These are phyloP conservation scores for Etia nguti DNA, from an alignment of 2,113 vertebrate species.

Conservation along the genomic window DNA sequence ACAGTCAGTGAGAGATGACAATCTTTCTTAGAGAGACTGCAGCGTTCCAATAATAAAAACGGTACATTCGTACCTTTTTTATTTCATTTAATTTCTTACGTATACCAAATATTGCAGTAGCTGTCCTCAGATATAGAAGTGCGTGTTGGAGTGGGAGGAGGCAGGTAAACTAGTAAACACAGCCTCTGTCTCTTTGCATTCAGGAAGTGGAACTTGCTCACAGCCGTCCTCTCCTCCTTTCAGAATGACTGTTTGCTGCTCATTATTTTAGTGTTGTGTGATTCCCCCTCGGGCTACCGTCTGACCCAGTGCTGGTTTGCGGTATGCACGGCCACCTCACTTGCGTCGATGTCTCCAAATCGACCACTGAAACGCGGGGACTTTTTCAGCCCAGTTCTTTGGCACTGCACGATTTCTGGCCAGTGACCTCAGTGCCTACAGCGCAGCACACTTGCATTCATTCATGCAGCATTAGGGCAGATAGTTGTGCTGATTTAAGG, in stretches of 20 bases:
- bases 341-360: conserved; percentile 67
- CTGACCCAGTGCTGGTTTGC: conserved; percentile 59
- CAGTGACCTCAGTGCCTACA: neutral
- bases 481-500: neutral
- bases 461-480: neutral
- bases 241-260: conserved; percentile 74
- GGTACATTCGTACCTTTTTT: neutral
- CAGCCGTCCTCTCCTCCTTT: conserved; percentile 66
- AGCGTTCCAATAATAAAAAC: neutral
- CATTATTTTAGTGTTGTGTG: conserved; percentile 59
- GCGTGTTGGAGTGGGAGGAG: neutral
- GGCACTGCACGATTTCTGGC: conserved; percentile 13
- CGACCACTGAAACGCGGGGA: conserved; percentile 75
- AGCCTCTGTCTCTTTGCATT: conserved; percentile 32
- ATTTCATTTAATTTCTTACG: neutral
- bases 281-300: conserved; percentile 57
- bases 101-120: neutral
- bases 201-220: conserved; percentile 62
- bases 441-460: neutral
- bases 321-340: conserved; percentile 56
- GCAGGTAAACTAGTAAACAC: conserved; percentile 47
- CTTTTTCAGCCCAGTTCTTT: conserved; percentile 62
- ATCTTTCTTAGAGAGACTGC: neutral
- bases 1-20: neutral
- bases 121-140: neutral